Percentiles rank a stretch among this genome's conserved stretches.
phyloP scores from a whole-genome alignment of 1,140 invertebrate species.

The Euwallacea fornicatus region DNA sequence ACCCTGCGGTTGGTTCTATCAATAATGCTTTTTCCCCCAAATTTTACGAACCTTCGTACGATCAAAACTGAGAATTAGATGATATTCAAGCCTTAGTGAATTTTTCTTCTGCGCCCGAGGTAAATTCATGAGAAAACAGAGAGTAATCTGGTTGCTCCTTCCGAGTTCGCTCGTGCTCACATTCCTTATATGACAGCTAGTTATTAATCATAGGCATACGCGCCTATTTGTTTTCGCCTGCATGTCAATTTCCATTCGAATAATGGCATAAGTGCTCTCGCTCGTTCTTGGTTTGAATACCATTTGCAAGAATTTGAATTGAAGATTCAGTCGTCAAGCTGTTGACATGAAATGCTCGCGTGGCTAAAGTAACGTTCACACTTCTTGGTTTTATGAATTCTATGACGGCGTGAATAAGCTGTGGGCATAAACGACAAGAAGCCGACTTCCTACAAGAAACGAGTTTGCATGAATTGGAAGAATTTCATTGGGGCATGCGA shows the following conservation, averaged over 20 bases:
- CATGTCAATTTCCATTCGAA: slow-evolving; percentile 9
- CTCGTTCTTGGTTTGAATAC: slow-evolving; percentile 16
- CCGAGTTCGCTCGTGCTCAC: too few species aligned
- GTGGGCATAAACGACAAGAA: neutral
- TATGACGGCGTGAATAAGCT: neutral
- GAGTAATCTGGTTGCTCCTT: too few species aligned
- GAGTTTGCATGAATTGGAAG: too few species aligned
- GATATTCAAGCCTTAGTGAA: too few species aligned
- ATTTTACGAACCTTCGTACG: too few species aligned
- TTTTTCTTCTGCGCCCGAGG: too few species aligned
- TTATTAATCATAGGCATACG: neutral
- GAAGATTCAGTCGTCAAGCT: neutral
- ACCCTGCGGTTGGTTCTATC: too few species aligned
- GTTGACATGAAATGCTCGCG: slow-evolving; percentile 7
- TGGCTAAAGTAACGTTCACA: neutral
- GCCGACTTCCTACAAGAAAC: neutral
- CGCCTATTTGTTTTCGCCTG: slow-evolving; percentile 11
- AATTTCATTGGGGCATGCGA: too few species aligned
- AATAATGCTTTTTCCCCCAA: too few species aligned
- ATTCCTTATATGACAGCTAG: too few species aligned
- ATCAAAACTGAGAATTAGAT: too few species aligned
- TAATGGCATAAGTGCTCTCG: slow-evolving; percentile 18
- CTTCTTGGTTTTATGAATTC: neutral
- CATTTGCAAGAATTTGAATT: slow-evolving; percentile 20
- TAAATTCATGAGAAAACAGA: too few species aligned